Evolutionary conservation across 2,888 invertebrate genomes (phyloP).

Genomic region (Pachliopta kotzebuea): DNA sequence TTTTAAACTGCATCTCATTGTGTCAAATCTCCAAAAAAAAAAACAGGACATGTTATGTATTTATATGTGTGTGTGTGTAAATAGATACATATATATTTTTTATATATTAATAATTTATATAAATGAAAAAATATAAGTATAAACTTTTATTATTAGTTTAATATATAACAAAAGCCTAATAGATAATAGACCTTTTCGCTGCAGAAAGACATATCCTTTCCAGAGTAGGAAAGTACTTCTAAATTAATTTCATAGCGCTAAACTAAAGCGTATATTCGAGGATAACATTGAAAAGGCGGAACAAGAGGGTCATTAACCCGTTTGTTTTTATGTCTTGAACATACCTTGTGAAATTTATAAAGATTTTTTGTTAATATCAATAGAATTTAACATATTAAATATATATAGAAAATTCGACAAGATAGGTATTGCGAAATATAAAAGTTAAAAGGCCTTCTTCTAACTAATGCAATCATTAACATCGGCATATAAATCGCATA

Average conservation of each 20-base stretch:
- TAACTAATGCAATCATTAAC: no score
- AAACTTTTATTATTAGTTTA: no score
- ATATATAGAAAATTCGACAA: not conserved
- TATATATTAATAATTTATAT: no score
- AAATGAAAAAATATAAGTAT: no score
- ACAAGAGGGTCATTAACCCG: conserved; percentile 11
- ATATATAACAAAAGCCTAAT: not conserved
- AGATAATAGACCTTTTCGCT: not conserved
- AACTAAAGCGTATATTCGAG: conserved; percentile 18
- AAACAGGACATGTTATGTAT: no score
- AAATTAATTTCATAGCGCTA: conserved; percentile 18
- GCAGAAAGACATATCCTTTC: conserved; percentile 1
- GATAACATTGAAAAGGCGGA: conserved; percentile 18
- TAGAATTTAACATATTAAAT: not conserved
- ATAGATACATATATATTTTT: no score
- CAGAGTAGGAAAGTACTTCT: conserved; percentile 9
- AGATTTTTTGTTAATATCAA: not conserved
- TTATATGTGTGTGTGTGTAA: no score
- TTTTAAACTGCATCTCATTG: no score
- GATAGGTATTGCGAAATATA: not conserved
- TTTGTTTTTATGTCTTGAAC: conserved; percentile 6
- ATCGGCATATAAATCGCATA: no score
- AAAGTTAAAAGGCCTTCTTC: no score
- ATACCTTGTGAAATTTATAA: conserved; percentile 3
- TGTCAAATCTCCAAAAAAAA: no score